Conservation (phyloP, 2,113 vertebrate species). For the Ovis aries region DNA sequence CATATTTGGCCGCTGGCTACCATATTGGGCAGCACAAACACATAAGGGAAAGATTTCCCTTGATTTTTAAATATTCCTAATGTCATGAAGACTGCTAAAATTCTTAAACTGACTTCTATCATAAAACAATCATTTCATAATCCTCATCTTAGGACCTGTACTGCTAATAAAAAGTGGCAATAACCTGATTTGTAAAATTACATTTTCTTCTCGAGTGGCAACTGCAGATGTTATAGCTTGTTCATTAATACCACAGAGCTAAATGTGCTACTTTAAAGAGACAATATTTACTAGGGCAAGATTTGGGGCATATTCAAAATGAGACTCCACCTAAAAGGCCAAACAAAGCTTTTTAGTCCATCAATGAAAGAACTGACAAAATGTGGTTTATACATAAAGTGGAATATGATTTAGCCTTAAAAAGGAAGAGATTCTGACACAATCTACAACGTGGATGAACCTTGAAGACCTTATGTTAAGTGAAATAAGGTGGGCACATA, state of each 20-base stretch:
- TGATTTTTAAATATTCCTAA: conserved; percentile 20
- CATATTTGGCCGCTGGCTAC: background rate
- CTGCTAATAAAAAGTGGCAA: background rate
- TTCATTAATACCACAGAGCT: background rate
- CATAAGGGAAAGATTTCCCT: background rate
- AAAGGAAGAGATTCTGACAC: conserved; percentile 3
- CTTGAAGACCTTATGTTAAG: background rate
- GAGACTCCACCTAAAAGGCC: background rate
- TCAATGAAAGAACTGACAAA: background rate
- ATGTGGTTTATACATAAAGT: background rate
- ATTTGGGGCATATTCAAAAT: background rate
- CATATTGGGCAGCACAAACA: background rate
- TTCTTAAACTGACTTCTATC: background rate
- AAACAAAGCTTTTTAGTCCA: background rate
- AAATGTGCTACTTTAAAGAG: background rate
- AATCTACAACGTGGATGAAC: background rate
- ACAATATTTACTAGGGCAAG: background rate
- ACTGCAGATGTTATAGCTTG: background rate
- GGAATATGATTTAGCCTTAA: background rate
- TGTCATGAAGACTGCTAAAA: background rate
- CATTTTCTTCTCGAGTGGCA: conserved; percentile 15
- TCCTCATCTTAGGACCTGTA: background rate
- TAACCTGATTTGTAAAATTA: conserved; percentile 24
- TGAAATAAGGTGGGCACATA: background rate
- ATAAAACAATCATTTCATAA: conserved; percentile 2